These are phyloP conservation scores for Dallia pectoralis DNA, from an alignment of 2,797 vertebrate species.

Conservation along the genomic window DNA sequence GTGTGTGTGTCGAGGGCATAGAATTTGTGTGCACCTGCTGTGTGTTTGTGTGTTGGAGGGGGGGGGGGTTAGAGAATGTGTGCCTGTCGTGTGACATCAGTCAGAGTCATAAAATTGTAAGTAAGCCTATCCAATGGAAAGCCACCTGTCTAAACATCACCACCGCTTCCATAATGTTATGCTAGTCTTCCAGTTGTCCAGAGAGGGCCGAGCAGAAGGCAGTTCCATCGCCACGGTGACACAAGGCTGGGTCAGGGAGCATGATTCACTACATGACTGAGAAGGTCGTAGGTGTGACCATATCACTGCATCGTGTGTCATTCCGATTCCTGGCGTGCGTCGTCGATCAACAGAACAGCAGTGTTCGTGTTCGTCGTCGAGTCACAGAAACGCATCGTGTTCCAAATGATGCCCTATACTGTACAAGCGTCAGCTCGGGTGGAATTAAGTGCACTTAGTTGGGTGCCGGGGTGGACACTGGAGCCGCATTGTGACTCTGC, in stretches of 20 bases:
- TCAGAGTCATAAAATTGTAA: neutral
- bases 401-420: neutral
- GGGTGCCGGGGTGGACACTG: neutral
- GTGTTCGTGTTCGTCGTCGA: slow-evolving; percentile 43
- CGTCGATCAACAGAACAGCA: slow-evolving; percentile 20
- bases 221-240: too few relatives aligned
- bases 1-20: neutral
- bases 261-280: slow-evolving; percentile 11
- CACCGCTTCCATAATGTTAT: neutral
- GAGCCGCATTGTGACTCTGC: neutral
- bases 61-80: neutral
- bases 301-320: slow-evolving; percentile 2
- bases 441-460: neutral
- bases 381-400: slow-evolving; percentile 24
- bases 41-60: neutral
- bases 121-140: neutral
- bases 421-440: neutral
- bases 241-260: slow-evolving; percentile 11
- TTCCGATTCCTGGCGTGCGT: slow-evolving; percentile 21
- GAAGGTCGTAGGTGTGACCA: slow-evolving; percentile 24
- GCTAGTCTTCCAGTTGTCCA: neutral
- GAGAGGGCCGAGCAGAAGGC: too few relatives aligned
- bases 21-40: neutral
- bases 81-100: neutral
- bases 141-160: neutral